Conservation (phyloP, 2,888 invertebrate species). For the Neoascia interrupta region DNA sequence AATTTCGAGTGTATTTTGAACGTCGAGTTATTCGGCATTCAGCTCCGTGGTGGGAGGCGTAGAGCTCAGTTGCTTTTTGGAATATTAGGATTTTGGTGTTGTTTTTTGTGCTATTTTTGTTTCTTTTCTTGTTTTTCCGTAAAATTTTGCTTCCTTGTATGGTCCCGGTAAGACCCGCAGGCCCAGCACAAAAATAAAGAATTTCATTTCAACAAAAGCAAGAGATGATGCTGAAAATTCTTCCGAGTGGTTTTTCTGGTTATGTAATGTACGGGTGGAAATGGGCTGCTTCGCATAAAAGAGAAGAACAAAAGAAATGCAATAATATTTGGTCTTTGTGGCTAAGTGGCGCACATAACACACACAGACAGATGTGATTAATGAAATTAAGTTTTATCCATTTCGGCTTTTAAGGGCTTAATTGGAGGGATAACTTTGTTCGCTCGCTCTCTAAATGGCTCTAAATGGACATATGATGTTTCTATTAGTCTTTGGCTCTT, state of each 20-base stretch:
- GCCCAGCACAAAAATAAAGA: slow-evolving; percentile 24
- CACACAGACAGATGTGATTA: slow-evolving; percentile 37
- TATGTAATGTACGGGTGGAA: slow-evolving; percentile 28
- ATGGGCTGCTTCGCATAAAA: not conserved
- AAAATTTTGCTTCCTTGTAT: not conserved
- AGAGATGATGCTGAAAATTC: slow-evolving; percentile 47
- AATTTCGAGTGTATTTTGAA: slow-evolving; percentile 36
- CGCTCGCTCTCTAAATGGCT: not conserved
- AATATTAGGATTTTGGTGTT: slow-evolving; percentile 17
- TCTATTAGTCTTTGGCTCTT: no score
- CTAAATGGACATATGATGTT: slow-evolving; percentile 16
- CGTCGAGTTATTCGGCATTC: slow-evolving; percentile 20
- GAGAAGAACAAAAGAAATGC: slow-evolving; percentile 27
- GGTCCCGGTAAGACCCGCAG: not conserved
- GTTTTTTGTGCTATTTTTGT: no score
- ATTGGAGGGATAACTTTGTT: slow-evolving; percentile 26
- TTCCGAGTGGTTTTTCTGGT: slow-evolving; percentile 57
- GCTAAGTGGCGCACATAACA: slow-evolving; percentile 20
- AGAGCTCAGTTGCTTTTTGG: not conserved
- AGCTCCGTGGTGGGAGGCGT: slow-evolving; percentile 8
- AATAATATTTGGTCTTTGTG: slow-evolving; percentile 34
- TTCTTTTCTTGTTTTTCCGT: slow-evolving; percentile 6
- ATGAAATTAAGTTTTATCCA: slow-evolving; percentile 52
- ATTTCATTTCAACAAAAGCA: slow-evolving; percentile 57
- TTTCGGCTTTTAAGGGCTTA: slow-evolving; percentile 48